A percentile compares a stretch with the other conserved stretches of the same genome.
Evolutionary conservation across 2,113 vertebrate species (phyloP).

Genomic region (Marcusenius ussheri): DNA sequence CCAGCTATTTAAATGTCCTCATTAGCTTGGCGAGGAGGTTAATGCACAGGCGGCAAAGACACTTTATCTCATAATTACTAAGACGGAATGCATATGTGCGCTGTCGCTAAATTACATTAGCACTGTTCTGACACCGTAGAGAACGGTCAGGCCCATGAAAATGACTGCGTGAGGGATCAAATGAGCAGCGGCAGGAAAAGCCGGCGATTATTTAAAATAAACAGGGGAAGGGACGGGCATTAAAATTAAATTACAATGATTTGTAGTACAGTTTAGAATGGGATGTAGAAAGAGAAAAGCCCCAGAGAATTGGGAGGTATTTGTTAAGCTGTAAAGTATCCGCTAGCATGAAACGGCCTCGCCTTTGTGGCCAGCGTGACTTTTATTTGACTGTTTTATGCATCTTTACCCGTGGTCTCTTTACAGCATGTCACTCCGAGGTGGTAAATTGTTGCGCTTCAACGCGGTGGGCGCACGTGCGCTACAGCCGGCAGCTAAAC

Average conservation of each 20-base stretch:
- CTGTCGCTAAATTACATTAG: neutral
- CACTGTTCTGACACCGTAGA: neutral
- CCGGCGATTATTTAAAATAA: neutral
- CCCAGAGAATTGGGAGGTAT: neutral
- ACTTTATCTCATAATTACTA: constrained; percentile 10
- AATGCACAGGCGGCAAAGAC: neutral
- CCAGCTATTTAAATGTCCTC: constrained; percentile 3
- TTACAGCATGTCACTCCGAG: neutral
- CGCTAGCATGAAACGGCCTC: neutral
- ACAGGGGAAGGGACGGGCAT: neutral
- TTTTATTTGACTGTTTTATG: constrained; percentile 6
- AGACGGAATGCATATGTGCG: neutral
- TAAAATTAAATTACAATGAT: constrained; percentile 10
- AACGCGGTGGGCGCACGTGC: neutral
- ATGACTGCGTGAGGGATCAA: neutral
- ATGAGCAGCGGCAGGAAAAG: neutral
- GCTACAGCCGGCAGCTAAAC: neutral
- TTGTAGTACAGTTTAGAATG: neutral
- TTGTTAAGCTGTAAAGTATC: constrained; percentile 1
- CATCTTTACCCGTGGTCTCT: neutral
- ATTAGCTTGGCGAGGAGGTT: neutral
- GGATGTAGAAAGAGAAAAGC: neutral
- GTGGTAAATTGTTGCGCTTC: neutral
- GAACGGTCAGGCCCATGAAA: neutral
- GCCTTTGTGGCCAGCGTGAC: neutral